phyloP scores from a whole-genome alignment of 2,888 invertebrate species.

The Mellilla xanthometata region DNA sequence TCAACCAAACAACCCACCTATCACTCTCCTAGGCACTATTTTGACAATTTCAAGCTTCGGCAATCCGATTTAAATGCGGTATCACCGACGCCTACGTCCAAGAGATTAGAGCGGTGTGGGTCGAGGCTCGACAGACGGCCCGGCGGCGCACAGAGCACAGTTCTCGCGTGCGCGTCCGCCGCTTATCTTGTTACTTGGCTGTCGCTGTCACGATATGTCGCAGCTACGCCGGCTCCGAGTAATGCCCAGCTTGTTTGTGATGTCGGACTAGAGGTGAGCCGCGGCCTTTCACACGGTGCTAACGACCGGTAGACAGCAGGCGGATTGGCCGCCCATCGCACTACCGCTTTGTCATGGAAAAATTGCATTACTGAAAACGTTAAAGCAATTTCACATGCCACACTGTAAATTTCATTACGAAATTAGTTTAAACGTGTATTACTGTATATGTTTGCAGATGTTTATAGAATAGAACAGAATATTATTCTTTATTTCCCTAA shows the following conservation, averaged over 20 bases:
- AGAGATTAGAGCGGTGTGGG: constrained; percentile 44
- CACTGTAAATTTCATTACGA: neutral
- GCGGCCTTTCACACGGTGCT: constrained; percentile 9
- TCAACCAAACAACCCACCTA: constrained; percentile 5
- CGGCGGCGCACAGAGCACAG: constrained; percentile 15
- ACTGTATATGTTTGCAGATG: too few relatives aligned
- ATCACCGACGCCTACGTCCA: constrained; percentile 32
- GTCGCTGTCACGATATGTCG: constrained; percentile 57
- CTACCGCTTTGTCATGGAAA: neutral
- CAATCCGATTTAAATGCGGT: constrained; percentile 35
- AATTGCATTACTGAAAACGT: constrained; percentile 1
- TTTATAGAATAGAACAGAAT: too few relatives aligned
- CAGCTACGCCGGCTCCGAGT: constrained; percentile 45
- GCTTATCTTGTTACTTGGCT: constrained; percentile 67
- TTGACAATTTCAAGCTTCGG: constrained; percentile 42
- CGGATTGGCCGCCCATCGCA: neutral
- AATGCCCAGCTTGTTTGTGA: constrained; percentile 50
- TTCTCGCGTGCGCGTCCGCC: constrained; percentile 39
- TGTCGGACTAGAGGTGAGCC: constrained; percentile 24
- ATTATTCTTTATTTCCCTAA: too few relatives aligned
- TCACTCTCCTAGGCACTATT: constrained; percentile 34
- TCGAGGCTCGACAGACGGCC: constrained; percentile 19
- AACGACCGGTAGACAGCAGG: constrained; percentile 2
- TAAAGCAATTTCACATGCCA: neutral
- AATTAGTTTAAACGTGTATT: too few relatives aligned